Conservation (phyloP, 2,888 invertebrate species). For the Drosophila limbata region DNA sequence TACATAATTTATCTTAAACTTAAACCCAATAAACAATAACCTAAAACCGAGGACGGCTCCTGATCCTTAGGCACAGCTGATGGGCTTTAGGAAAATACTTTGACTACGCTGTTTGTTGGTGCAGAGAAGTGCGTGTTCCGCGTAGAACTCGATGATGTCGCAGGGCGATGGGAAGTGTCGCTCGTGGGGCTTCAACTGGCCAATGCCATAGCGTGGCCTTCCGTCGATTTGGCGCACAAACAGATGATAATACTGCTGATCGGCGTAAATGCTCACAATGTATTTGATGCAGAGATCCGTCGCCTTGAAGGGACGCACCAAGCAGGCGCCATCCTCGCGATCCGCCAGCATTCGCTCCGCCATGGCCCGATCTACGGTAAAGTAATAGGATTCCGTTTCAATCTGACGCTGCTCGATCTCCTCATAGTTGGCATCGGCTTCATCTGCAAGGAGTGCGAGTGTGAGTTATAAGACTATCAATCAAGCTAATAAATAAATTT, state of each 20-base stretch:
- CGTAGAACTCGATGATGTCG: conserved; percentile 84
- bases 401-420: conserved; percentile 81
- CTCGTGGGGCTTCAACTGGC: conserved; percentile 82
- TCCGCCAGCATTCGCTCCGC: conserved; percentile 82
- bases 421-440: conserved; percentile 79
- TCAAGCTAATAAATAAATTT: no score
- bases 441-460: conserved; percentile 58
- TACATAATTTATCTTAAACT: conserved; percentile 61
- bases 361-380: conserved; percentile 80
- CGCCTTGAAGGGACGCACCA: conserved; percentile 84
- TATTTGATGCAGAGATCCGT: conserved; percentile 83
- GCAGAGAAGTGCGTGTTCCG: conserved; percentile 81
- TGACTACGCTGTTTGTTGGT: conserved; percentile 82
- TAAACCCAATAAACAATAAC: conserved; percentile 61
- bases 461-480: no score
- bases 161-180: conserved; percentile 81
- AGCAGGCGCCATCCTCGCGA: conserved; percentile 83
- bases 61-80: conserved; percentile 46
- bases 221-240: conserved; percentile 82
- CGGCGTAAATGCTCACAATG: conserved; percentile 83
- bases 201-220: conserved; percentile 80
- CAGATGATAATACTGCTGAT: conserved; percentile 82
- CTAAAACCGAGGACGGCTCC: conserved; percentile 32
- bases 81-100: conserved; percentile 69
- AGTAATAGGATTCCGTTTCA: conserved; percentile 83